These are phyloP conservation scores for Anarsia innoxiella DNA, from an alignment of 2,888 invertebrate species.

Conservation along the genomic window DNA sequence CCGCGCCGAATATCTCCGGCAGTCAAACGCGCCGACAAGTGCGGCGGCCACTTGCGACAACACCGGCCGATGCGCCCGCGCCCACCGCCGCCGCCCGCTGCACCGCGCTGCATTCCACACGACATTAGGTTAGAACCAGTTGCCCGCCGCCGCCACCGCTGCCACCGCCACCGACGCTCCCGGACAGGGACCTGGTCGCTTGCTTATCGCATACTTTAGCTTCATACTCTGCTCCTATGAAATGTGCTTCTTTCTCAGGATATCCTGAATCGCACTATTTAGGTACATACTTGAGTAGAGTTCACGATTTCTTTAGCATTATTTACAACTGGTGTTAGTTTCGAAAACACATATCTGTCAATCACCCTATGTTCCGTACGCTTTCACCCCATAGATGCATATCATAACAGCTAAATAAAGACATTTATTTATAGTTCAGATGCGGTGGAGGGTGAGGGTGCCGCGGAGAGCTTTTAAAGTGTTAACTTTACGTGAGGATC, in stretches of 20 bases:
- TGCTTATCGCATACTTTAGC: slow-evolving; percentile 6
- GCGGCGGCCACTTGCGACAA: slow-evolving; percentile 70
- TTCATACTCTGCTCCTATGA: slow-evolving; percentile 6
- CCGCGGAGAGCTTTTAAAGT: slow-evolving; percentile 21
- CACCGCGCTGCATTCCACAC: slow-evolving; percentile 62
- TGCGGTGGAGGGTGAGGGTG: slow-evolving; percentile 23
- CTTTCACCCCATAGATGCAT: slow-evolving; percentile 26
- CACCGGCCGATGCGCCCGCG: slow-evolving; percentile 57
- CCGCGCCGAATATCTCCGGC: slow-evolving; percentile 73
- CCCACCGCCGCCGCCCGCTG: slow-evolving; percentile 30
- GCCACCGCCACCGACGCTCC: no score
- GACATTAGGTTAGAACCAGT: slow-evolving; percentile 71
- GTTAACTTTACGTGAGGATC: slow-evolving; percentile 23
- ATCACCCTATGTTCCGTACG: slow-evolving; percentile 17
- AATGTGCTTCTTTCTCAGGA: no score
- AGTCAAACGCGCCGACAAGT: slow-evolving; percentile 74
- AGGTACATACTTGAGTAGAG: no score
- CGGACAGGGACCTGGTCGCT: slow-evolving; percentile 1
- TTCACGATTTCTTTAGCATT: no score
- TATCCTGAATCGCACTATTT: no score
- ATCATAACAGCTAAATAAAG: slow-evolving; percentile 28
- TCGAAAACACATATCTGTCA: slow-evolving; percentile 10
- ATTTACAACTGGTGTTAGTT: slow-evolving; percentile 3
- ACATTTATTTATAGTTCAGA: slow-evolving; percentile 34
- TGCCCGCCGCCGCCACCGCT: slow-evolving; percentile 20